Evolutionary conservation across 2,888 invertebrate genomes (phyloP).

Genomic region (Drosophila rubida): DNA sequence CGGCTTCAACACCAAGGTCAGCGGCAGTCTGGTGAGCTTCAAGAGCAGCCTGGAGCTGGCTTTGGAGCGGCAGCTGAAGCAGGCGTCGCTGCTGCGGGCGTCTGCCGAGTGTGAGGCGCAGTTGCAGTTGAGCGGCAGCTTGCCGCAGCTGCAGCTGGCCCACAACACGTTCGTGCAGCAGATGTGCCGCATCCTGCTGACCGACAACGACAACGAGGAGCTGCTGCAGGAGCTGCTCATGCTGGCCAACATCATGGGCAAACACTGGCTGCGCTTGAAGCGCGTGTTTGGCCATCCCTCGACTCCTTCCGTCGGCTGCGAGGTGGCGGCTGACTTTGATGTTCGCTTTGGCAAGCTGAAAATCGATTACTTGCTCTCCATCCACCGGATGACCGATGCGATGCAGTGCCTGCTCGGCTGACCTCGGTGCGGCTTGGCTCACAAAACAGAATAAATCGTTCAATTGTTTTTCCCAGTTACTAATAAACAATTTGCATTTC

Average conservation of each 20-base stretch:
- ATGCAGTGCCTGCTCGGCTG: neutral
- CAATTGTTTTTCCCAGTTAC: constrained; percentile 1
- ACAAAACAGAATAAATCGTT: neutral
- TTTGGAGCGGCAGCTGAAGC: neutral
- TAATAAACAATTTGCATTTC: constrained; percentile 32
- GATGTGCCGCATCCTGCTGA: neutral
- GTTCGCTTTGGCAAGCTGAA: neutral
- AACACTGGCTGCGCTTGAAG: constrained; percentile 30
- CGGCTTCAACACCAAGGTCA: neutral
- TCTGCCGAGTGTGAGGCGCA: neutral
- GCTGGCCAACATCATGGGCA: constrained; percentile 5
- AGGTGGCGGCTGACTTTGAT: neutral
- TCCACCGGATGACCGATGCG: neutral
- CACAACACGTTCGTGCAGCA: constrained; percentile 24
- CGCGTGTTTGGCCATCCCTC: neutral
- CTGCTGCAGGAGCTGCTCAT: constrained; percentile 9
- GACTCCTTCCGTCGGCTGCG: too few relatives aligned
- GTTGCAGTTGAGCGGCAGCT: neutral
- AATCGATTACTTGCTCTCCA: neutral
- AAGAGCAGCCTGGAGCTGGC: neutral
- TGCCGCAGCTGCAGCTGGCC: constrained; percentile 20
- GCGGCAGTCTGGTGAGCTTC: neutral
- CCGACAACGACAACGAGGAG: neutral
- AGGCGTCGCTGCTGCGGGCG: neutral
- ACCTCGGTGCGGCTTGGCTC: neutral